Base-by-base conservation (phyloP, 2,797 vertebrate species). In the Trachops cirrhosus region DNA sequence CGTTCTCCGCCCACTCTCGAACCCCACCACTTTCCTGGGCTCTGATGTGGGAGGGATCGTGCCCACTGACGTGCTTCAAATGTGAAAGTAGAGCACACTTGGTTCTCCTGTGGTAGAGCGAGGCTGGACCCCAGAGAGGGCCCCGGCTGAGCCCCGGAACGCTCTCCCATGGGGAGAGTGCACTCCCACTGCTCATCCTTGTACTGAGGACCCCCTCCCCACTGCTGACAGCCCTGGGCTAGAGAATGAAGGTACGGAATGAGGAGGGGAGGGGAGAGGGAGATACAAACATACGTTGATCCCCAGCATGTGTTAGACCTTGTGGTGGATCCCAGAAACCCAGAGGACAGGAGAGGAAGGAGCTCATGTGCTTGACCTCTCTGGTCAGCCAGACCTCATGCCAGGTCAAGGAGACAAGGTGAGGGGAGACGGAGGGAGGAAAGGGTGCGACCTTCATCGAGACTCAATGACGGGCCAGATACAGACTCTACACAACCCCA, bases 31-130 rank as follows among this genome's bases (percentile, higher is more conserved):
- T 80, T 67, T 57, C 74, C 95, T 62, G 59, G 9, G 34, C 44
- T 91, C 62, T 75, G 82, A 79, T 68, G 75, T 85, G 46, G 92
- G 74, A 82, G 50, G 39, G 29, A 64, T 6, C 3, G 1, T 68
- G 59, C 62, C 62, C 73, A 32, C 10, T 78, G 83, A 37, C 54
- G 57, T 24, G 68, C 80, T 90, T 95, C 77, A 74, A 52, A 92
- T 54, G 85, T 70, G 75, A 83, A 94, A 89, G 54, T 37, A 24
- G 48, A 75, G 46, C 4, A n/a, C 24, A 32, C n/a, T 86, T 70
- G 50, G 44, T 78, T 78, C 75, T 86, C 41, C 86, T 29, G 4
- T 24, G 89, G 52, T 9, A 32, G 64, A 79, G 64, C 34, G 50
- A 50, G 52, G 80, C 86, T 86, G 59, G 71, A 37, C 12, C 34